A percentile compares a stretch with the other conserved stretches of the same genome.
phyloP scores from a whole-genome alignment of 2,113 vertebrate genomes.

The Zapus hudsonius region DNA sequence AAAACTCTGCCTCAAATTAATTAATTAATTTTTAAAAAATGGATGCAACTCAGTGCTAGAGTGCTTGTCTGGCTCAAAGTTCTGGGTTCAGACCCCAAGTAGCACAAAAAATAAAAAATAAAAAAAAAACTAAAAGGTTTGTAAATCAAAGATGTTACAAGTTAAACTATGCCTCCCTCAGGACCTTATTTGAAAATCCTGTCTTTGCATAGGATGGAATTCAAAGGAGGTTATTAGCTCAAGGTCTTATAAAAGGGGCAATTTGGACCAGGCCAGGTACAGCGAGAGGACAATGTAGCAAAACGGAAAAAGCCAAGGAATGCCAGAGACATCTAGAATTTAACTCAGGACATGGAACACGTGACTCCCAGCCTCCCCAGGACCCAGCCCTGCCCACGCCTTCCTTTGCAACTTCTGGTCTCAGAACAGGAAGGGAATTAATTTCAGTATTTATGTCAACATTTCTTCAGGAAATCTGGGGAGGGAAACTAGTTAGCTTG shows the following conservation, averaged over 20 bases:
- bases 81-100: not conserved
- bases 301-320: not conserved
- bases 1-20: too few species aligned
- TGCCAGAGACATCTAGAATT: not conserved
- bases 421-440: too few species aligned
- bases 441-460: too few species aligned
- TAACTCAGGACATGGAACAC: accelerated
- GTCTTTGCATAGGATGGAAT: not conserved
- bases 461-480: not conserved
- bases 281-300: not conserved
- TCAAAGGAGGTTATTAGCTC: not conserved
- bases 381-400: too few species aligned
- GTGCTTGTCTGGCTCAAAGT: too few species aligned
- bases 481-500: not conserved
- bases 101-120: not conserved
- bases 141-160: not conserved
- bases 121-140: not conserved
- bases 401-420: not conserved
- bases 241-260: not conserved
- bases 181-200: not conserved
- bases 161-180: not conserved
- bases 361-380: not conserved
- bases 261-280: not conserved
- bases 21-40: too few species aligned
- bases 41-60: not conserved